Conservation (phyloP, 2,797 vertebrate species). For the Coregonus sp. region DNA sequence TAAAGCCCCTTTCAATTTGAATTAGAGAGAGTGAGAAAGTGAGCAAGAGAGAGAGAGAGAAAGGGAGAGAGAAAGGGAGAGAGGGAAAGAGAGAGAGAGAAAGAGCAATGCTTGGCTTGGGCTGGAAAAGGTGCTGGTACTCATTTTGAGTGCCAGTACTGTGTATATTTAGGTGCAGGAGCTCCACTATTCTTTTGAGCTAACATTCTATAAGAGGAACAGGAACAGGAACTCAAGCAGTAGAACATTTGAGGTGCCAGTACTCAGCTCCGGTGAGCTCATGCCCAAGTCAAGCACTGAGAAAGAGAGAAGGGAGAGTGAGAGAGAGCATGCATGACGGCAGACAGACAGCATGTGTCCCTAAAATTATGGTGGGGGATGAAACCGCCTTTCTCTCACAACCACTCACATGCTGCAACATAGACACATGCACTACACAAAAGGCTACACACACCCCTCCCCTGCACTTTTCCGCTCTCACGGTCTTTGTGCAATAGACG, state of each 20-base stretch:
- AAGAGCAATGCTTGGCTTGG: no score
- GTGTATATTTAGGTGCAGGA: no score
- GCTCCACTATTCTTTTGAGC: no score
- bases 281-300: no score
- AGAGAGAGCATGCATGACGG: neutral
- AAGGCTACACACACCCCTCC: conserved; percentile 12
- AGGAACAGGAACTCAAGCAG: neutral
- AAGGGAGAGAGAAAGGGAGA: neutral
- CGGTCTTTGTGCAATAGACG: conserved; percentile 29
- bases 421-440: conserved; percentile 3
- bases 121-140: no score
- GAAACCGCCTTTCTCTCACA: neutral
- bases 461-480: conserved; percentile 16
- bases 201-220: no score
- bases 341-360: conserved; percentile 1
- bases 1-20: no score
- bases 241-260: neutral
- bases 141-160: no score
- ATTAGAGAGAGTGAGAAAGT: neutral
- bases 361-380: neutral
- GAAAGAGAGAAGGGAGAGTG: neutral
- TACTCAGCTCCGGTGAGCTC: no score
- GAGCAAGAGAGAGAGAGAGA: neutral
- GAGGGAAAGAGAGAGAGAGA: neutral
- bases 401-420: conserved; percentile 1